phyloP scores from a whole-genome alignment of 2,113 vertebrate species.

The Nycticorax nycticorax region DNA sequence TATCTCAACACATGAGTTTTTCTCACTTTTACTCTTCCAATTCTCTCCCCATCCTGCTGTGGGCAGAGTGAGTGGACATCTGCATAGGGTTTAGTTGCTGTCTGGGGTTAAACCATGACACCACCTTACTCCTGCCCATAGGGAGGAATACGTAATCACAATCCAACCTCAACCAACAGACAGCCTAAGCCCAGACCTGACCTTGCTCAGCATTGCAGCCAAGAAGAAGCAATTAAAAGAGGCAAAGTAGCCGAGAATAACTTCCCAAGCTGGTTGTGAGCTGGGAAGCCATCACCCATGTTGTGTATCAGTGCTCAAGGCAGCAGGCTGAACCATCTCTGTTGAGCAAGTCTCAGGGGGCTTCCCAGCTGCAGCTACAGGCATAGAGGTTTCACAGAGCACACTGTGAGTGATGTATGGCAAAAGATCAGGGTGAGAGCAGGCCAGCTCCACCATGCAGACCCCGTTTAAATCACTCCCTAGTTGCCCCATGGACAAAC shows the following conservation, averaged over 20 bases:
- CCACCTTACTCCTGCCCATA: rapidly evolving
- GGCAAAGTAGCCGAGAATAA: not conserved
- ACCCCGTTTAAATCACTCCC: not conserved
- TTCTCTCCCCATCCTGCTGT: no score
- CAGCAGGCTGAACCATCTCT: not conserved
- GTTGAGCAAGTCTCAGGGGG: not conserved
- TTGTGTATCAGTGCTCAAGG: not conserved
- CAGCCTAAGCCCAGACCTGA: not conserved
- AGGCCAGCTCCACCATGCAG: not conserved
- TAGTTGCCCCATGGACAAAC: not conserved
- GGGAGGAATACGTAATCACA: not conserved
- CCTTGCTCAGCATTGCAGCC: not conserved
- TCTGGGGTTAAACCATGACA: no score
- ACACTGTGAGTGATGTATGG: not conserved
- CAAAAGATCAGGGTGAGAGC: not conserved
- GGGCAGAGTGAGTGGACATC: no score
- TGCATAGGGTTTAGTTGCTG: no score
- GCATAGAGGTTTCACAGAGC: not conserved
- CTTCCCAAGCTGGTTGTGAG: not conserved
- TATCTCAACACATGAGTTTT: no score
- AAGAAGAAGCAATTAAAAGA: not conserved
- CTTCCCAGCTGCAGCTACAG: not conserved
- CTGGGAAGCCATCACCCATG: not conserved
- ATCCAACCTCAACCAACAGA: not conserved
- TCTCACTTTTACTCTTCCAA: no score